Conservation (phyloP, 2,888 invertebrate genomes). For the Ophion slaviceki region DNA sequence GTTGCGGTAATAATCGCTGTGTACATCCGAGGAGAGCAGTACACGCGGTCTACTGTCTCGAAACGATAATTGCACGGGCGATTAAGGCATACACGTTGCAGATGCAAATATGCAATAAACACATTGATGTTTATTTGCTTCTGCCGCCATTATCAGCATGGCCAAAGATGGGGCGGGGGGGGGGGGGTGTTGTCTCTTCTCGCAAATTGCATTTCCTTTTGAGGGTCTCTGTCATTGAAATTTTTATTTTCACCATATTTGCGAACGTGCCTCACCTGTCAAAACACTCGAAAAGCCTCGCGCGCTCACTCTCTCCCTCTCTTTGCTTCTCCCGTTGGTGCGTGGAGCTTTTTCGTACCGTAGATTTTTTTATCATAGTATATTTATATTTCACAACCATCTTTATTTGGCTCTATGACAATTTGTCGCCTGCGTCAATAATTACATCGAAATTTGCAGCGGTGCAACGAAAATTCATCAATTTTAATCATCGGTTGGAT, state of each 20-base stretch:
- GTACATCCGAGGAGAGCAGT: not conserved
- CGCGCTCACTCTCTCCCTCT: not conserved
- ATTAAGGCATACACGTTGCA: not conserved
- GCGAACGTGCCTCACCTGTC: conserved; percentile 40
- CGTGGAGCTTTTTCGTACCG: not conserved
- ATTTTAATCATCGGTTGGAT: too few relatives aligned
- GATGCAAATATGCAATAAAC: conserved; percentile 21
- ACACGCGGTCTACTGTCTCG: conserved; percentile 13
- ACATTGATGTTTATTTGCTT: conserved; percentile 28
- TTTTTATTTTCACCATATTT: conserved; percentile 41
- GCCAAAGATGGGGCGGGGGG: not conserved
- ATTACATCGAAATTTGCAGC: too few relatives aligned
- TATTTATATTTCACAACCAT: too few relatives aligned
- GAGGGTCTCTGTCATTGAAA: conserved; percentile 27
- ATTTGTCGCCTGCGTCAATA: too few relatives aligned
- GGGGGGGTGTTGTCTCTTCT: not conserved
- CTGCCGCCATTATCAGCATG: conserved; percentile 18
- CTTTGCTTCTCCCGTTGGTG: conserved; percentile 3
- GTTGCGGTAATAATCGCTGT: conserved; percentile 10
- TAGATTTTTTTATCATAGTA: not conserved
- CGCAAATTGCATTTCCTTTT: conserved; percentile 17
- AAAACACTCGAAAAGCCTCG: conserved; percentile 35
- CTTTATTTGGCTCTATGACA: too few relatives aligned
- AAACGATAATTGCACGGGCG: conserved; percentile 26
- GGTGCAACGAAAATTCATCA: too few relatives aligned